Base-by-base conservation (phyloP, 1,140 invertebrate genomes). In the Hyles euphorbiae region DNA sequence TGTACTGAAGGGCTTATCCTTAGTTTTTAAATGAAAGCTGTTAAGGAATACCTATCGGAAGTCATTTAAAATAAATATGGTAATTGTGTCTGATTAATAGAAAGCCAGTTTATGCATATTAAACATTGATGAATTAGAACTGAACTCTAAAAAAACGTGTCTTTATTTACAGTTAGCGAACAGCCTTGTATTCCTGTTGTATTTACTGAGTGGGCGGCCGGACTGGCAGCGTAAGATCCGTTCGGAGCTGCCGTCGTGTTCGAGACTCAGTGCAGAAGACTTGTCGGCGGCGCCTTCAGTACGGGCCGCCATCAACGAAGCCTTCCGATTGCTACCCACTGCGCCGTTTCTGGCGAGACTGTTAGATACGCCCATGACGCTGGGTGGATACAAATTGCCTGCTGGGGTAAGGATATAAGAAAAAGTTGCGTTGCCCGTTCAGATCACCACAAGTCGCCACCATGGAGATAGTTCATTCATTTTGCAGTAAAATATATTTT, bases 271-370 rank as follows among this genome's bases (percentile, higher is more conserved):
- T 2, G 85, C 91, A 10, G 91, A 94, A 32, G 90, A 92, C 44
- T 78, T 97, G 2, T 85, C 91, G 3, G 91, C 91, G 44, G 92
- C 95, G 43, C 90, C 91, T 3, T 97, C 97, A 74, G 90, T 97
- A 0, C 94, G 94, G 67, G 96, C 96, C 2, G 98, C 96, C 68
- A 92, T 98, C 3, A 94, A 93, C 54, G 97, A 99, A 90, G 91
- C 94, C 0, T 97, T 97, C 76, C 90, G 95, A 65, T 76, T 98
- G 36, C 89, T 94, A 47, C 96, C 97, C 2, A 96, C 96, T 10
- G 94, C 96, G 2, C 93, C 96, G 3, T 95, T 94, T 66, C 90
- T 98, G 43, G 94, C 94, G 0, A 90, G 98, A 66, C 92, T 98
- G 34, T 78, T 96, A 8, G 94, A 96, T 56, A 88, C 93, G 60